A percentile compares a stretch with the other conserved stretches of the same genome.
Conservation (phyloP, 2,797 vertebrate species). For the Ctenosaura bakeri region DNA sequence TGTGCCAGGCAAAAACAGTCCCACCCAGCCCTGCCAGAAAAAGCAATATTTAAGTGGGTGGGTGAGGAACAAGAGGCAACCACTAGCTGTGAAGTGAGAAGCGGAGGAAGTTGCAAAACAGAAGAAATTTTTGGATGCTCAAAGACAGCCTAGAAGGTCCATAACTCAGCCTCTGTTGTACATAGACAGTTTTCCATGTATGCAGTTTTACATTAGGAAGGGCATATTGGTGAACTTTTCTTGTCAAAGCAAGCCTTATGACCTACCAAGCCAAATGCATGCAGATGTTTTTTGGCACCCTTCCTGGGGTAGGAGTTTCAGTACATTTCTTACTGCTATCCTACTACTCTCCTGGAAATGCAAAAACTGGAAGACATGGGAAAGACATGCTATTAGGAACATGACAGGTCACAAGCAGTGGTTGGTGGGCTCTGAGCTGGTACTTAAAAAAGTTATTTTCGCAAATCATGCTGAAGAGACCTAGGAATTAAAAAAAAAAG, state of each 20-base stretch:
- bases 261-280: not conserved
- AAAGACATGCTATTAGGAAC: not conserved
- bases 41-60: slow-evolving; percentile 33
- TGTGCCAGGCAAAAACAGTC: slow-evolving; percentile 46
- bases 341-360: not conserved
- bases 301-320: not conserved
- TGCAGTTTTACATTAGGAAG: not conserved
- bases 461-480: too few species aligned
- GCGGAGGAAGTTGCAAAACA: not conserved
- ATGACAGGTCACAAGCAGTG: not conserved
- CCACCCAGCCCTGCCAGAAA: slow-evolving; percentile 38
- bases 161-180: not conserved
- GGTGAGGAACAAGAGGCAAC: slow-evolving; percentile 9
- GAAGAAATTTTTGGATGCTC: not conserved
- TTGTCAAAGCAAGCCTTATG: not conserved
- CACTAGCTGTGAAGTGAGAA: slow-evolving; percentile 1
- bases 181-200: not conserved
- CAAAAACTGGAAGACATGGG: not conserved
- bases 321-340: not conserved
- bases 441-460: too few species aligned
- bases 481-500: too few species aligned
- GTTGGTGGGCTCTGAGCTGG: not conserved
- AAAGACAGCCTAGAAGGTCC: not conserved
- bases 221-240: not conserved
- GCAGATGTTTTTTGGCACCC: not conserved